These are phyloP conservation scores for Calliscelio sp. DNA, from an alignment of 2,888 invertebrate genomes.

Conservation along the genomic window DNA sequence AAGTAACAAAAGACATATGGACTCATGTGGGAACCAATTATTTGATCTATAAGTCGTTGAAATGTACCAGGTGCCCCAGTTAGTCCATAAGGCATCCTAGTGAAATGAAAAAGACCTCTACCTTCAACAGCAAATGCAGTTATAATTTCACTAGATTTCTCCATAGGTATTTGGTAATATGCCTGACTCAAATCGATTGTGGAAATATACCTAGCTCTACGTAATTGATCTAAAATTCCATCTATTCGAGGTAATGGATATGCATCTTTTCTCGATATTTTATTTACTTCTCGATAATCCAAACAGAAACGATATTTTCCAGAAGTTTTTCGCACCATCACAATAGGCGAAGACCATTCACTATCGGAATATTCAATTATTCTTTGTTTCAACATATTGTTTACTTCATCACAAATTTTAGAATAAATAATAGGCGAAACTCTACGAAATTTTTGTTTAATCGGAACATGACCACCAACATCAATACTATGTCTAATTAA, in stretches of 20 bases:
- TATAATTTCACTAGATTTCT: conserved; percentile 64
- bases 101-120: conserved; percentile 62
- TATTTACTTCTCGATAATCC: no score
- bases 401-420: neutral
- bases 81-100: no score
- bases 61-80: conserved; percentile 68
- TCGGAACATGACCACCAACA: neutral
- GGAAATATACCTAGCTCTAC: conserved; percentile 63
- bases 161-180: no score
- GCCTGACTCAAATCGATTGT: conserved; percentile 70
- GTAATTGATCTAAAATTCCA: conserved; percentile 49
- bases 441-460: conserved; percentile 16
- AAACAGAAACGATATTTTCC: conserved; percentile 59
- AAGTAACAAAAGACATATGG: conserved; percentile 40
- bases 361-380: conserved; percentile 45
- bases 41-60: conserved; percentile 54
- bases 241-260: no score
- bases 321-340: conserved; percentile 29
- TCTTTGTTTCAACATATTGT: neutral
- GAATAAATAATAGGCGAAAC: neutral
- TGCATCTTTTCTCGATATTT: no score
- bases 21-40: conserved; percentile 20
- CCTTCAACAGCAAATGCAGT: no score
- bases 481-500: neutral
- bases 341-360: no score